Evolutionary conservation across 1,140 invertebrate species (phyloP).

Genomic region (Ditylenchus dipsaci): DNA sequence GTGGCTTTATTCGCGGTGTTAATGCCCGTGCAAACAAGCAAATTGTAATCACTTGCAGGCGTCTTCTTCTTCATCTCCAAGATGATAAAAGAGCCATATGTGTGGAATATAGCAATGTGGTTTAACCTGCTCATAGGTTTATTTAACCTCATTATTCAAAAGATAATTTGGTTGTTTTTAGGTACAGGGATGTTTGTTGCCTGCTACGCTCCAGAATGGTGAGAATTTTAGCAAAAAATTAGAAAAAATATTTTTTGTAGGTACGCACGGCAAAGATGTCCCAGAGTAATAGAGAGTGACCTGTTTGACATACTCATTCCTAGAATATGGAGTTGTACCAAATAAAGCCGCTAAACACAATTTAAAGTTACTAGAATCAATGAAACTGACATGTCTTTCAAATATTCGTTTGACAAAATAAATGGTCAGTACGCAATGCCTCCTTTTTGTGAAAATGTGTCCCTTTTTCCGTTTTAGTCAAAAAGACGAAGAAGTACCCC

Average conservation of each 20-base stretch:
- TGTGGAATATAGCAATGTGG: slow-evolving; percentile 55
- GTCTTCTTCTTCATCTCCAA: slow-evolving; percentile 54
- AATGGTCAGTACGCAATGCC: no score
- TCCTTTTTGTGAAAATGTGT: no score
- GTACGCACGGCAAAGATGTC: slow-evolving; percentile 50
- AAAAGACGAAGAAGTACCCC: no score
- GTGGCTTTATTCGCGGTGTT: no score
- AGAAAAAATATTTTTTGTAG: no score
- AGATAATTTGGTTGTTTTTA: slow-evolving; percentile 14
- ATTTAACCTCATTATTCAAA: not conserved
- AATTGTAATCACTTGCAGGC: no score
- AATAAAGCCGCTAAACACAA: not conserved
- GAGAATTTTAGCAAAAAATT: no score
- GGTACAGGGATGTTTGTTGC: slow-evolving; percentile 54
- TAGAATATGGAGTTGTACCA: slow-evolving; percentile 37
- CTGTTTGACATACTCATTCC: slow-evolving; percentile 37
- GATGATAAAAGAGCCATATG: slow-evolving; percentile 40
- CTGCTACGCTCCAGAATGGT: slow-evolving; percentile 52
- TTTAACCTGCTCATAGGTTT: slow-evolving; percentile 56
- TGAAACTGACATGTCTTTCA: no score
- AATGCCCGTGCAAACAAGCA: no score
- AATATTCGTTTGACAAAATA: no score
- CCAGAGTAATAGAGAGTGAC: slow-evolving; percentile 22
- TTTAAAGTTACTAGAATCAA: no score
- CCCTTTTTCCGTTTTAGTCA: no score